Evolutionary conservation across 2,888 invertebrate genomes (phyloP), one percentile per base, ranked within the genome.

Genomic region (Rhagophthalmus giganteus): DNA sequence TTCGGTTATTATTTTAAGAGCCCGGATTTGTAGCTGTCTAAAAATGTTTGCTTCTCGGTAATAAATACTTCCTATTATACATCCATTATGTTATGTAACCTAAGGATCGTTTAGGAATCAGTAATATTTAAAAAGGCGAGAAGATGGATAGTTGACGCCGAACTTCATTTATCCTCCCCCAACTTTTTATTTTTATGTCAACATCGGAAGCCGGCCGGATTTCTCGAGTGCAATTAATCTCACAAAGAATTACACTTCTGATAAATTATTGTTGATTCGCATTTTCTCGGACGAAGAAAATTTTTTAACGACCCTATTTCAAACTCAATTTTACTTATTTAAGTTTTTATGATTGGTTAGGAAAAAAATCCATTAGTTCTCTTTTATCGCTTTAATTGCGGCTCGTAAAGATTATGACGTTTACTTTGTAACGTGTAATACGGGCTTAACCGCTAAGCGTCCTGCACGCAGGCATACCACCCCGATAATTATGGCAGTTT

Each of bases 1-100:
- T 47, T 38, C 25, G 32, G 51, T 56, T 57, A 56, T 58, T 58
- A 58, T 58, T 56, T 56, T 58, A 58, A 58, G 54, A 52, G 58
- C 46, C 34, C 27, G 37, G 48, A 56, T 58, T 58, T 58, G 58
- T 58, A 54, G 54, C 45, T 46, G 54, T 58, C 56, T 40, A 49
- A 56, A 53, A 52, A 54, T 51, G 44, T 57, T 50, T 49, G 53
- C 40, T 49, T 34, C 28, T 35, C 24, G 7, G 52, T 53, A 55
- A 55, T 52, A 46, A 52, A 53, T 55, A 49, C 41, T 38, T 28
- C 32, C 46, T 27, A 47, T 47, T 46, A 44, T 39, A 34, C 24
- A 16, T 10, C 52, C 41, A 52, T 52, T 52, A 47, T 47, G 35
- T 31, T 31, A 28, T 5, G 7, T 34, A 34, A 38, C 38, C 15